Evolutionary conservation across 2,797 vertebrate genomes (phyloP), one percentile per base, ranked within the genome.

Genomic region (Sandelia bainsii): DNA sequence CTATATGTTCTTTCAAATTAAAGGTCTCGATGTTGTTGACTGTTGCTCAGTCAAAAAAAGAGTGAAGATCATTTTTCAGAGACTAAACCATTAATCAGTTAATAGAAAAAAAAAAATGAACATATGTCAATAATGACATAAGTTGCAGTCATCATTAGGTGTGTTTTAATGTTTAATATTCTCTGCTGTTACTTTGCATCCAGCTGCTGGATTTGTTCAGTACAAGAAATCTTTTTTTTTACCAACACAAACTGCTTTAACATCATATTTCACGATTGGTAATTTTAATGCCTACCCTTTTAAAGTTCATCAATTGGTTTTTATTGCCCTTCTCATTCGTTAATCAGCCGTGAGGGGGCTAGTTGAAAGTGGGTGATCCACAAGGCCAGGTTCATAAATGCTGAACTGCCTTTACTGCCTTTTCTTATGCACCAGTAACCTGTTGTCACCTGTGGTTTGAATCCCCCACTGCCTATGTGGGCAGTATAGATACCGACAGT

Each of bases 401-500:
- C 69, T 79, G 60, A 79, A 75, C 73, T 5, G 3, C 53, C 80
- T 89, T 90, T 83, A 87, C 76, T 72, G 68, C 76, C 67, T 75
- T 62, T 29, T 69, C 78, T 74, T 75, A 69, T 79, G 88, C 82
- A 89, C 72, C 81, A 75, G 68, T 90, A 91, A 93, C 90, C 90
- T 92, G 89, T 94, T 93, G 92, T 89, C 87, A 78, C 73, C 62
- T 59, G 73, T 80, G 73, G 49, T 63, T 71, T 87, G 74, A 86
- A 87, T 90, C 77, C 79, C 75, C 81, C 60, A 69, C 77, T 61
- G 58, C 78, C 81, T 82, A 51, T 65, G 79, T 91, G 91, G 91
- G 91, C 86, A 57, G 84, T 92, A 88, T 89, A 93, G 92, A 93
- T 92, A 93, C 62, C 8, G 85, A 88, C 81, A 81, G 74, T 89